A percentile compares a stretch with the other conserved stretches of the same genome.
Conservation (phyloP, 1,140 invertebrate genomes). For the Pseudomyrmex dendroicus region DNA sequence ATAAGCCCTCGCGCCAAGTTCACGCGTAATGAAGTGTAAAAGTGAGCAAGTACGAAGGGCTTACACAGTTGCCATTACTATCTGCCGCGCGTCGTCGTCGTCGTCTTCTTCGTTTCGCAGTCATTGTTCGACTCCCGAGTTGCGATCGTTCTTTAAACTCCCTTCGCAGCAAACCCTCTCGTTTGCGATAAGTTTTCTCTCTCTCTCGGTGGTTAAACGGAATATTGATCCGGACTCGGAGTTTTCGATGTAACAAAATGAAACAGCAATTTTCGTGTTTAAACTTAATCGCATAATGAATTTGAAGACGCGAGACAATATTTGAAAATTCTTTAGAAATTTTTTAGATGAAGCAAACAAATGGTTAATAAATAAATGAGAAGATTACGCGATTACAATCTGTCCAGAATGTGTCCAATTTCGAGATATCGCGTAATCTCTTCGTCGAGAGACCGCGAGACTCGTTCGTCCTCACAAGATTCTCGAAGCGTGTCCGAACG, state of each 20-base stretch:
- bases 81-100: slow-evolving; percentile 8
- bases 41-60: slow-evolving; percentile 20
- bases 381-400: too few species aligned
- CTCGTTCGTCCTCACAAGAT: slow-evolving; percentile 30
- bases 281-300: not conserved
- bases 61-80: slow-evolving; percentile 43
- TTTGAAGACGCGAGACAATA: not conserved
- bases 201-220: slow-evolving; percentile 4
- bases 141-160: slow-evolving; percentile 45
- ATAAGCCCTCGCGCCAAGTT: too few species aligned
- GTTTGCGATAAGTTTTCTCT: slow-evolving; percentile 45
- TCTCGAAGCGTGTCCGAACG: slow-evolving; percentile 25
- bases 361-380: too few species aligned
- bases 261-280: not conserved
- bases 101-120: slow-evolving; percentile 40
- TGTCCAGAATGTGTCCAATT: not conserved
- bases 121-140: slow-evolving; percentile 23
- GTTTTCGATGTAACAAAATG: too few species aligned
- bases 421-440: not conserved
- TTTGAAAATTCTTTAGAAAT: not conserved
- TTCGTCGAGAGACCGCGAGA: not conserved
- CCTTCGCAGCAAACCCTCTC: slow-evolving; percentile 6
- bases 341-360: too few species aligned
- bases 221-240: too few species aligned
- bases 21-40: too few species aligned